Evolutionary conservation across 2,888 invertebrate species (phyloP).

Genomic region (Synergus itoensis): DNA sequence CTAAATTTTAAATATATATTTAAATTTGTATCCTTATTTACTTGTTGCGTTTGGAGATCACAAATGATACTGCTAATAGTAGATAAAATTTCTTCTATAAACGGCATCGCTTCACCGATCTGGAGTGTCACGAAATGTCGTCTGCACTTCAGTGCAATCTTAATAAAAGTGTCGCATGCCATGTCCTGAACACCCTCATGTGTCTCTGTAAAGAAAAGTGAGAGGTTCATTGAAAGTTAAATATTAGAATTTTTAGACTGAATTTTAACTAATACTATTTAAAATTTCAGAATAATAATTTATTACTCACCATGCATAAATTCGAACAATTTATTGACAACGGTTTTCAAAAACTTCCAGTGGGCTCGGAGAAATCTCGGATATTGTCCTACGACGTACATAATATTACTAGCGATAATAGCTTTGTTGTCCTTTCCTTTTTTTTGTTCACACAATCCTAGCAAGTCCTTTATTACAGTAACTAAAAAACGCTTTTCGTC

Average conservation of each 20-base stretch:
- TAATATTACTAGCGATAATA: slow-evolving; percentile 99
- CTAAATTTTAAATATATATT: neutral
- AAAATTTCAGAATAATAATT: slow-evolving; percentile 22
- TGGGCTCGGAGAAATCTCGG: slow-evolving; percentile 99
- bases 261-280: neutral
- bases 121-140: slow-evolving; percentile 98
- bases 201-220: slow-evolving; percentile 84
- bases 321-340: slow-evolving; percentile 99
- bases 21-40: slow-evolving; percentile 70
- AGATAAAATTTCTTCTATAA: slow-evolving; percentile 98
- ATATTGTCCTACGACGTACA: slow-evolving; percentile 99
- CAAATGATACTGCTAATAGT: slow-evolving; percentile 98
- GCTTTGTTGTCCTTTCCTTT: slow-evolving; percentile 99
- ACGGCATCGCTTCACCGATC: slow-evolving; percentile 97
- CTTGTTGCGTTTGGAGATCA: slow-evolving; percentile 98
- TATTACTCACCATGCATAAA: slow-evolving; percentile 92
- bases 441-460: slow-evolving; percentile 98
- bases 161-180: slow-evolving; percentile 99
- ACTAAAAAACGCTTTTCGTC: slow-evolving; percentile 99
- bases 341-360: slow-evolving; percentile 99
- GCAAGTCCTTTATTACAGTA: slow-evolving; percentile 97
- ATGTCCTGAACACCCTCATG: slow-evolving; percentile 99
- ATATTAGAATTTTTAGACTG: neutral
- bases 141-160: slow-evolving; percentile 98
- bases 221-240: neutral